phyloP scores from a whole-genome alignment of 2,888 invertebrate species.

The Nomada fabriciana region DNA sequence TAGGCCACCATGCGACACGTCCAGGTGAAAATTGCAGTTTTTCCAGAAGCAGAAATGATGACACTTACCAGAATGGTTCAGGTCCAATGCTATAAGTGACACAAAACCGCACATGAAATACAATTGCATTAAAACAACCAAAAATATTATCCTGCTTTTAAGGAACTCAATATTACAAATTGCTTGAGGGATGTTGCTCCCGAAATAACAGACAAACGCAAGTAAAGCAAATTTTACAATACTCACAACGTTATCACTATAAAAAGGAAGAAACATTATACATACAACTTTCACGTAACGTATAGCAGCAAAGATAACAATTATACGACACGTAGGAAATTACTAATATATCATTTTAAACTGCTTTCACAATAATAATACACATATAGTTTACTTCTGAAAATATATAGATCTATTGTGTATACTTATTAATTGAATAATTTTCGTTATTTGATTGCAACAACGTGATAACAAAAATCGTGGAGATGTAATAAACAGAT shows the following conservation, averaged over 20 bases:
- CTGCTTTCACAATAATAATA: no score
- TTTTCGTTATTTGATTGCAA: no score
- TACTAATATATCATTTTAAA: no score
- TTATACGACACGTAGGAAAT: no score
- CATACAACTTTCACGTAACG: not conserved
- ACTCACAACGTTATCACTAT: not conserved
- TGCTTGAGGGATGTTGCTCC: not conserved
- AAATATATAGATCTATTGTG: no score
- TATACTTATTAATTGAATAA: no score
- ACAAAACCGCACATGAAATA: conserved; percentile 80
- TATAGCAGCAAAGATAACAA: not conserved
- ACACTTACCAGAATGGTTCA: conserved; percentile 83
- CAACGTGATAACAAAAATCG: no score
- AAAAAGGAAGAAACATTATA: not conserved
- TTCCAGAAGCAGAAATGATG: conserved; percentile 62
- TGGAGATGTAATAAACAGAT: no score
- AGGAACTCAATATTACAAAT: conserved; percentile 1
- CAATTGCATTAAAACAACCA: conserved; percentile 67
- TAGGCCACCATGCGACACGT: conserved; percentile 53
- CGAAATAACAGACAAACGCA: not conserved
- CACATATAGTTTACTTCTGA: no score
- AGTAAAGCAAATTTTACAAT: not conserved
- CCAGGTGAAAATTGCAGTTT: conserved; percentile 44
- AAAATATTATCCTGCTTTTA: conserved; percentile 37
- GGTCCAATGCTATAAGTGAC: conserved; percentile 83